Base-by-base conservation (phyloP, 2,888 invertebrate species). In the Parnassius orleans region DNA sequence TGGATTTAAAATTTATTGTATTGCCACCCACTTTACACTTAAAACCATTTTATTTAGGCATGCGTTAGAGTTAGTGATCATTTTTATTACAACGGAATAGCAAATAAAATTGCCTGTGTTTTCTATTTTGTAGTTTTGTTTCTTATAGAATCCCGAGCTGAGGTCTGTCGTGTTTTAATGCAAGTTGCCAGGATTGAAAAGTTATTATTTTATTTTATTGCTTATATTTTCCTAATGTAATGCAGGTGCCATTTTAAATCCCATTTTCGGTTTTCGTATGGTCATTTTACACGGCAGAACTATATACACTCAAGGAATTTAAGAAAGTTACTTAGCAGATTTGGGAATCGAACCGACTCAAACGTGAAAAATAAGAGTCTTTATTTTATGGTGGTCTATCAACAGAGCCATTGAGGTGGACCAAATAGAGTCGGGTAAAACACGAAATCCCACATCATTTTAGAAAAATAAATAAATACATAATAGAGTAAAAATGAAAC, bases 1-100 rank as follows among this genome's bases (percentile, higher is more conserved):
- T 90, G 90, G 90, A 87, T 89, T 90, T 88, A 87, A 88, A 90
- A 91, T 91, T 90, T 91, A 91, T 91, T 84, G 77, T 80, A 78
- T 78, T 72, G 74, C 84, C 84, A 83, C 88, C 90, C 83, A 88
- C 86, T 87, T 84, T 80, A 69, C 67, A 66, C 57, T 60, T 47
- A 44, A 63, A 65, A 70, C 71, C 64, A 69, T 3, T 11, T 53
- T 64, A 1, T 44, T 14, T 1, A 15, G 19, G 19, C 10, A 14
- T 41, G 15, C 15, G 0, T 14, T 24, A 44, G 51, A 12, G 2
- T 1, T 19, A n/a, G 33, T 24, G 3, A 42, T 46, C 14, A 11
- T 12, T 46, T 55, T 59, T 63, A 51, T 46, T 1, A 3, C 11
- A 10, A 47, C 0, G 50, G 11, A 5, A 42, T 59, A 59, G 50